phyloP scores from a whole-genome alignment of 1,140 invertebrate genomes.

The Sitobion miscanthi region DNA sequence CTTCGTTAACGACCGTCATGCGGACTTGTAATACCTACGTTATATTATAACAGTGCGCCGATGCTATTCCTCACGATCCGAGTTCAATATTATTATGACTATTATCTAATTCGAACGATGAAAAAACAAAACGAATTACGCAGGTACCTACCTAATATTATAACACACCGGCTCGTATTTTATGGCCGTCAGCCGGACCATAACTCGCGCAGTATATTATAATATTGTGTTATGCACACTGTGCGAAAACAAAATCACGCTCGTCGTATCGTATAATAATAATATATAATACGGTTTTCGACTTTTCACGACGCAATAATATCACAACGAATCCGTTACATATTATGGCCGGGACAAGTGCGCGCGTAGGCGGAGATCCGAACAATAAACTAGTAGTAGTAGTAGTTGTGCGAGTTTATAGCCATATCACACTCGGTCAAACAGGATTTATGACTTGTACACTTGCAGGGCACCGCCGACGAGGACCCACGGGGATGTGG shows the following conservation, averaged over 20 bases:
- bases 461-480: not conserved
- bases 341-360: not conserved
- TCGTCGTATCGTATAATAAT: not conserved
- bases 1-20: too few species aligned
- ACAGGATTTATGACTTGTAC: slow-evolving; percentile 32
- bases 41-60: not conserved
- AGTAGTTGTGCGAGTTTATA: not conserved
- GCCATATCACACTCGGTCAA: not conserved
- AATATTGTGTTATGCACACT: not conserved
- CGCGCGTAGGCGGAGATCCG: slow-evolving; percentile 19
- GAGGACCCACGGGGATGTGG: slow-evolving; percentile 47
- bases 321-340: slow-evolving; percentile 1
- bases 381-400: not conserved
- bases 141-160: not conserved
- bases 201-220: not conserved
- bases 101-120: not conserved
- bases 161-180: not conserved
- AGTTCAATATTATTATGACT: not conserved
- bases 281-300: not conserved
- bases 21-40: not conserved
- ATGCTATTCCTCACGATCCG: too few species aligned
- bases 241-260: not conserved
- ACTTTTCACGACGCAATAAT: not conserved
- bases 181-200: not conserved
- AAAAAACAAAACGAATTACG: not conserved